Base-by-base conservation (phyloP, 1,140 invertebrate species). In the Thaumatotibia leucotreta region DNA sequence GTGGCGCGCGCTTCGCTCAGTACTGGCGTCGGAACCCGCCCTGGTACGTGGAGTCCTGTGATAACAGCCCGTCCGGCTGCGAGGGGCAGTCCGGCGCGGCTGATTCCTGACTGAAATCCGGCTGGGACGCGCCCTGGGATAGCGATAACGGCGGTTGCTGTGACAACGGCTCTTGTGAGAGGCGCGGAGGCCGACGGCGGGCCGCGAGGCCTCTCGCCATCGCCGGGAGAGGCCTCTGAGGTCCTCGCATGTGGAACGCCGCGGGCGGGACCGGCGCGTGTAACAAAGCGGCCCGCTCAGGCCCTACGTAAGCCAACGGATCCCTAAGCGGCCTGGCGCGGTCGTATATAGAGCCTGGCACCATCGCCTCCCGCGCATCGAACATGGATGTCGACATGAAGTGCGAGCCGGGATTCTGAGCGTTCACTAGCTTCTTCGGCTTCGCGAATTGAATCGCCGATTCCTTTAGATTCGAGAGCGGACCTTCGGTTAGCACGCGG, bases 351-450 rank as follows among this genome's bases (percentile, higher is more conserved):
- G 89, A 95, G 83, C 96, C 96, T 0, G 97, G 97, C 24, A 98
- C 96, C 83, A 99, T 93, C 0, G 96, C 97, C 87, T 98, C 97
- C 63, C 97, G 92, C 3, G 96, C 97, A 86, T 98, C 96, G 82
- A 97, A 99, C 94, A 98, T 98, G 8, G 97, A 96, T 17, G 97
- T 98, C 11, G 96, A 97, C 98, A 99, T 99, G 78, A 99, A 99
- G 80, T 99, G 97, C 1, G 97, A 97, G 1, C 98, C 98, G 1
- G 98, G 98, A 90, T 99, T 99, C 23, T 96, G 94, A 0, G 96
- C 94, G 89, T 99, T 99, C 1, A 98, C 94, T 27, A 99, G 92
- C 83, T 98, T 98, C 84, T 98, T 98, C 5, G 98, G 98, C 89
- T 99, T 99, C 6, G 97, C 97, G 84, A 99, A 99, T 83, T 98